Evolutionary conservation across 2,888 invertebrate species (phyloP).

Genomic region (Drosophila conformis): DNA sequence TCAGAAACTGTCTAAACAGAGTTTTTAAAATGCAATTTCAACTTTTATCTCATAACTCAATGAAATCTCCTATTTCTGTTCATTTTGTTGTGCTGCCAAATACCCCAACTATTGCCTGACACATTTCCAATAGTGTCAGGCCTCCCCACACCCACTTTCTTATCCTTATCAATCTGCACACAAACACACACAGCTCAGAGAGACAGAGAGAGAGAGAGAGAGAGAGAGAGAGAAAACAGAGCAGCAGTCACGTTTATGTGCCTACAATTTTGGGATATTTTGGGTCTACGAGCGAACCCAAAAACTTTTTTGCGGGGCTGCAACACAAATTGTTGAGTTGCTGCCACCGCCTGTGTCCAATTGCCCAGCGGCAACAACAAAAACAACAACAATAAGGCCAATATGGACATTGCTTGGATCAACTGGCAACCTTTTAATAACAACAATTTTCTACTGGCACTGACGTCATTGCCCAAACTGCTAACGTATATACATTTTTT

Average conservation of each 20-base stretch:
- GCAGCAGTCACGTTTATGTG: slow-evolving; percentile 42
- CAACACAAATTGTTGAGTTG: slow-evolving; percentile 33
- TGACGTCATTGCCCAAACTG: slow-evolving; percentile 50
- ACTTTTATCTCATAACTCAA: slow-evolving; percentile 5
- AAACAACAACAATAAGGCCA: slow-evolving; percentile 18
- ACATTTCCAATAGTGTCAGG: slow-evolving; percentile 60
- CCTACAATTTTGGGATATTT: slow-evolving; percentile 21
- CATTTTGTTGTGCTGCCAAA: slow-evolving; percentile 15
- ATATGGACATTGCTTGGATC: slow-evolving; percentile 10
- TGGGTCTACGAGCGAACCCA: slow-evolving; percentile 8
- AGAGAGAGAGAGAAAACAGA: not conserved
- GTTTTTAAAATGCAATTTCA: slow-evolving; percentile 2
- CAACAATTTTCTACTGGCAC: slow-evolving; percentile 44
- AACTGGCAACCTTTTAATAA: slow-evolving; percentile 43
- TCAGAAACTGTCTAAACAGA: not conserved
- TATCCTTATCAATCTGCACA: slow-evolving; percentile 36
- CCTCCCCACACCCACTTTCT: not conserved
- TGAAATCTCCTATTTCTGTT: slow-evolving; percentile 2
- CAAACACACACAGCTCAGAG: not conserved
- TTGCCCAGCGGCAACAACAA: slow-evolving; percentile 40
- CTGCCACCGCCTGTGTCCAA: slow-evolving; percentile 49
- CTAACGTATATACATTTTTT: slow-evolving; percentile 1
- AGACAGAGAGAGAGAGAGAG: not conserved
- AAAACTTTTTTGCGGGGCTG: slow-evolving; percentile 27
- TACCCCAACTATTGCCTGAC: slow-evolving; percentile 44